Base-by-base conservation (phyloP, 2,113 vertebrate species). In the Seriola quinqueradiata region DNA sequence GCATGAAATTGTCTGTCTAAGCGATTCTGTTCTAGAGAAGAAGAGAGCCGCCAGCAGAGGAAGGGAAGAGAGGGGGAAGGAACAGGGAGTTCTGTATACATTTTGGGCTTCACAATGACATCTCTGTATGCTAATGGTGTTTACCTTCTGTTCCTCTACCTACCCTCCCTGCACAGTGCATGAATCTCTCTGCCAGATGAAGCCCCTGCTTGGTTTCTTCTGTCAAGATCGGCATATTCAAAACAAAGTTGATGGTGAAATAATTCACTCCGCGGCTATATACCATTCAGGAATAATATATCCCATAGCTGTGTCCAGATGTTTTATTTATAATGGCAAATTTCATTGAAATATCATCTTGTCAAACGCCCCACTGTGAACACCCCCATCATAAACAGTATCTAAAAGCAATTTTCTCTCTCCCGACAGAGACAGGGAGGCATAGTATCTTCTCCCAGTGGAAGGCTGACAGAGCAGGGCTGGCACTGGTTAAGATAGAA, bases 381-480 rank as follows among this genome's bases (percentile, higher is more conserved):
- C 57, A 63, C 40, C 70, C 68, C 65, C 75, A 64, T 87, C 79
- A 80, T 78, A 78, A 85, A 82, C 73, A 71, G 57, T 46, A 75
- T 81, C 75, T 61, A 78, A 72, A 79, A 83, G 74, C 71, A 84
- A 79, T 90, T 86, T 85, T 74, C 67, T 85, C 46, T 73, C 34
- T 69, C 9, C 59, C 8, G 55, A 59, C 25, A 66, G 64, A 73
- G 65, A 68, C 74, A 55, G 34, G 40, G 70, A 78, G 19, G 38
- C 59, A 38, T 25, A 40, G 86, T 58, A 69, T 87, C 72, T 67
- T 76, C 46, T 83, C 75, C 71, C 72, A 67, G 81, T 46, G 70
- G 63, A 84, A 48, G 77, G 65, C 67, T n/a, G 54, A 79, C 64
- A 32, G 71, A 69, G 72, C 67, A 70, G 58, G 40, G 14, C 60